A percentile compares a stretch with the other conserved stretches of the same genome.
Evolutionary conservation across 1,140 invertebrate species (phyloP).

Genomic region (Tachypleus tridentatus): DNA sequence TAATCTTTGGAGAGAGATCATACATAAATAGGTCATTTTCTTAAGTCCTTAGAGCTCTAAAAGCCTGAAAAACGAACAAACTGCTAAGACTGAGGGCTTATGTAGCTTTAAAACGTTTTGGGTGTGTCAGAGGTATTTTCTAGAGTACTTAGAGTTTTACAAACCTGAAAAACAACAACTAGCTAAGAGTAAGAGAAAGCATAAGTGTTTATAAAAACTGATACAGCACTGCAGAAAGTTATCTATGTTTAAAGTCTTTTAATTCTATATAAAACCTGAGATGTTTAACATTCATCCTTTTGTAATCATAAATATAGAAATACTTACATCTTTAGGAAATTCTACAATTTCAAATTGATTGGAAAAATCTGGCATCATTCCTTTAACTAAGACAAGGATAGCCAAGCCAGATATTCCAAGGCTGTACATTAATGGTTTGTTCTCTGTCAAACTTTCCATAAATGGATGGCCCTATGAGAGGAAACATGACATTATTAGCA

Average conservation of each 20-base stretch:
- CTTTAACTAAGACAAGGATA: slow-evolving; percentile 61
- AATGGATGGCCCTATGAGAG: slow-evolving; percentile 79
- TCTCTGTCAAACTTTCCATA: slow-evolving; percentile 90
- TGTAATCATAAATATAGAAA: slow-evolving; percentile 8
- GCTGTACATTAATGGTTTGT: slow-evolving; percentile 83
- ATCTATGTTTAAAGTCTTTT: not conserved
- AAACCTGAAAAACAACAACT: not conserved
- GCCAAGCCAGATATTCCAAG: slow-evolving; percentile 56
- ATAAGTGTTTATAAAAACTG: not conserved
- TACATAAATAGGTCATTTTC: too few species aligned
- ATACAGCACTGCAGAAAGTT: not conserved
- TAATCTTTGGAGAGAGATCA: too few species aligned
- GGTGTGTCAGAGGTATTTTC: not conserved
- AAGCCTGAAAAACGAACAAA: too few species aligned
- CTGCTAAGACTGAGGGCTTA: too few species aligned
- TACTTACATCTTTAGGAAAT: slow-evolving; percentile 66
- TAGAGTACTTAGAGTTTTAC: not conserved
- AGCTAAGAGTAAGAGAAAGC: not conserved
- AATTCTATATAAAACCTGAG: not conserved
- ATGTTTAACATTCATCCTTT: not conserved
- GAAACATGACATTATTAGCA: too few species aligned
- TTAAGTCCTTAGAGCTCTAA: too few species aligned
- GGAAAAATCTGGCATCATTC: slow-evolving; percentile 60
- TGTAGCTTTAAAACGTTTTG: too few species aligned
- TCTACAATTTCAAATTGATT: slow-evolving; percentile 78